Conservation (phyloP, 2,888 invertebrate species). For the Trypoxylon attenuatum region DNA sequence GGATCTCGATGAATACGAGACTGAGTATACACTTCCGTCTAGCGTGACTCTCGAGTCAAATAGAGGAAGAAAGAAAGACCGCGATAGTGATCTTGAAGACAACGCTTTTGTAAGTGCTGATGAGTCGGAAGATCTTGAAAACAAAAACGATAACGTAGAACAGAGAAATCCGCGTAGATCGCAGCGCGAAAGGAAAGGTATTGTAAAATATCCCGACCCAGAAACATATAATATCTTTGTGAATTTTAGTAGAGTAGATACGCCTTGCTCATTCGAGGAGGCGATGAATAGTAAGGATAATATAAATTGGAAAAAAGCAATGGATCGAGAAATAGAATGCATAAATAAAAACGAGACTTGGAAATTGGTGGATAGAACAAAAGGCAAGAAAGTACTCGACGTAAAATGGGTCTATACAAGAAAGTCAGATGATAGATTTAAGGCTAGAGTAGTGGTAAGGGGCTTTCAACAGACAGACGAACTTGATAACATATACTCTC, state of each 20-base stretch:
- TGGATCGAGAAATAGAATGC: neutral
- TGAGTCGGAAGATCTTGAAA: neutral
- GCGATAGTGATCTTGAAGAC: neutral
- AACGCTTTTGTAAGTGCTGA: neutral
- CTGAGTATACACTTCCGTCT: neutral
- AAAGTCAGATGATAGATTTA: conserved; percentile 10
- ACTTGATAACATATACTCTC: conserved; percentile 30
- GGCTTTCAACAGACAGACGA: conserved; percentile 38
- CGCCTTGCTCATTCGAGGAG: conserved; percentile 7
- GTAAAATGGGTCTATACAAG: conserved; percentile 34
- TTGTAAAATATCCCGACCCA: neutral
- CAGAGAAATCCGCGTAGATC: neutral
- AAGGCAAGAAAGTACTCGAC: too few relatives aligned
- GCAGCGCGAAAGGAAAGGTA: neutral
- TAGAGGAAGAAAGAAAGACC: neutral
- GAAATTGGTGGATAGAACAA: too few relatives aligned
- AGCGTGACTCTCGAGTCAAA: neutral
- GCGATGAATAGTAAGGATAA: neutral
- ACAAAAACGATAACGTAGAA: neutral
- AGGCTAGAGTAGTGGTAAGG: conserved; percentile 34
- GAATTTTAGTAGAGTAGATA: conserved; percentile 9
- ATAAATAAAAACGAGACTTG: too few relatives aligned
- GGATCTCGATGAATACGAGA: neutral
- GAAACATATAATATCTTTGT: conserved; percentile 2
- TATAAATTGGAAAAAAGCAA: neutral